Base-by-base conservation (phyloP, 2,797 vertebrate species). In the Ptychadena robeensis region DNA sequence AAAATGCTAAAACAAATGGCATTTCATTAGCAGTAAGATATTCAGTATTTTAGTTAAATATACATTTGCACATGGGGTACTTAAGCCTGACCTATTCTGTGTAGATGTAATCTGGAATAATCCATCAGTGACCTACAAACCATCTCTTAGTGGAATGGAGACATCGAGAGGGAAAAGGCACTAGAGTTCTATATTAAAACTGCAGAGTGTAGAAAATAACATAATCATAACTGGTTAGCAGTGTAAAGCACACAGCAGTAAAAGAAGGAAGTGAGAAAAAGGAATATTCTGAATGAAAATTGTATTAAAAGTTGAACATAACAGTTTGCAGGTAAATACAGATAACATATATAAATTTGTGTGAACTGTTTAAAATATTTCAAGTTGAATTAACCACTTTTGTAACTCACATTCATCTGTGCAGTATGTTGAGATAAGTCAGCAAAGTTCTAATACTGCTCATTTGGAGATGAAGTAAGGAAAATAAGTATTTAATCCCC, bases 41-140 rank as follows among this genome's bases (percentile, higher is more conserved):
- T 69, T 38, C 28, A 32, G 48, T 67, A 57, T 67, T 67, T 78
- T 67, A 44, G 32, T 65, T 32, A 53, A 68, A 44, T 69, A 69
- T 38, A 69, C 44, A 68, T 68, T 44, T 78, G 31, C 64, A 34
- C 25, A 32, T n/a, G 18, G 30, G 32, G 75, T 67, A 67, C 75
- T 78, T 78, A 78, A 76, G 28, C 34, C 30, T 78, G 75, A 57
- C 75, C 64, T 78, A 78, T 78, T 78, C 75, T 68, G 53, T 78
- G 75, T 78, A 78, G 75, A 78, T 78, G 32, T 78, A 78, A 78
- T 78, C 75, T 78, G 48, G 64, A 78, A 68, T 78, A 78, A 78
- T 78, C 75, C 75, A 40, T 53, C 64, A 53, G 75, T 78, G 75
- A 78, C 75, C 75, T 78, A 78, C 75, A 78, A 78, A 67, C 75